phyloP scores from a whole-genome alignment of 2,113 vertebrate genomes.

The Geococcyx californianus region DNA sequence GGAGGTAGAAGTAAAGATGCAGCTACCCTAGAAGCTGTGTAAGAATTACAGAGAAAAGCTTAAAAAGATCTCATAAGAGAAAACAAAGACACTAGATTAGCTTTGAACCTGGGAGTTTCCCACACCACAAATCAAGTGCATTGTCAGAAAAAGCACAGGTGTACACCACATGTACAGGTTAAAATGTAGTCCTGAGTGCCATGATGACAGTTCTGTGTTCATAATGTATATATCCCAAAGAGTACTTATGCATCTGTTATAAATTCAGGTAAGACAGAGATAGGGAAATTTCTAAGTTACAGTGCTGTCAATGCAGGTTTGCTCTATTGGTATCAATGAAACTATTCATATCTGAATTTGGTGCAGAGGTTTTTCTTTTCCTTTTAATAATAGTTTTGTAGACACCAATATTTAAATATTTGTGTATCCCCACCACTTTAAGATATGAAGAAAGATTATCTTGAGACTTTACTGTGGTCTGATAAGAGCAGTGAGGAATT shows the following conservation, averaged over 20 bases:
- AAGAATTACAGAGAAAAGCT: slow-evolving; percentile 32
- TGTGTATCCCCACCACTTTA: neutral
- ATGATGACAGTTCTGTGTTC: slow-evolving; percentile 53
- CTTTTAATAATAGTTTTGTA: neutral
- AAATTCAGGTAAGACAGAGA: slow-evolving; percentile 5
- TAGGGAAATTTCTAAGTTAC: neutral
- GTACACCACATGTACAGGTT: slow-evolving; percentile 61
- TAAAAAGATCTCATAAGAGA: slow-evolving; percentile 31
- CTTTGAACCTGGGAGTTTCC: slow-evolving; percentile 55
- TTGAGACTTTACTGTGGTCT: neutral
- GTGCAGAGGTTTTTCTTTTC: neutral
- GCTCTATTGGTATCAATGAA: neutral
- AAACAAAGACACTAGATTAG: slow-evolving; percentile 44
- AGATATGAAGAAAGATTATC: neutral
- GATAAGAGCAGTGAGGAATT: neutral
- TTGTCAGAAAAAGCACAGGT: slow-evolving; percentile 60
- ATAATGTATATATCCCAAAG: slow-evolving; percentile 12
- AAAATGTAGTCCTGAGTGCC: neutral
- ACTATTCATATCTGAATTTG: neutral
- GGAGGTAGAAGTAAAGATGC: neutral
- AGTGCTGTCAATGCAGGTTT: neutral
- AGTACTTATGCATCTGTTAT: slow-evolving; percentile 23
- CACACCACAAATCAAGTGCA: slow-evolving; percentile 51
- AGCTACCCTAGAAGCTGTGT: slow-evolving; percentile 31
- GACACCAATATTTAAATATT: neutral